Conservation (phyloP, 2,113 vertebrate species). For the Pseudorectes ferrugineus region DNA sequence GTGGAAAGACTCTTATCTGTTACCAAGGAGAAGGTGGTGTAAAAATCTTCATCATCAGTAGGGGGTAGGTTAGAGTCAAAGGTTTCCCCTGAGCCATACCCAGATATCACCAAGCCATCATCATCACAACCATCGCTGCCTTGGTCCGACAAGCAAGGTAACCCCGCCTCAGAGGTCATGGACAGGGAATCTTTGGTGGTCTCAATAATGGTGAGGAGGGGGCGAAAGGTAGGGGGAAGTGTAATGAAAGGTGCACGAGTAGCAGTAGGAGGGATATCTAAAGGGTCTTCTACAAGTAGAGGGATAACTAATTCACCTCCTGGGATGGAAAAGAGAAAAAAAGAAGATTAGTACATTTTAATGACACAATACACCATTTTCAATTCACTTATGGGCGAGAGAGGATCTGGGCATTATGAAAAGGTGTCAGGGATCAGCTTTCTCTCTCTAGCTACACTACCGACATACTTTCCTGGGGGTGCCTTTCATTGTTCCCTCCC, state of each 20-base stretch:
- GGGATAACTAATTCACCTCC: slow-evolving; percentile 99
- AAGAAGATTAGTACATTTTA: slow-evolving; percentile 66
- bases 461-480: background rate
- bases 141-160: slow-evolving; percentile 99
- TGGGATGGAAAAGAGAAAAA: slow-evolving; percentile 78
- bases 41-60: slow-evolving; percentile 99
- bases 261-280: slow-evolving; percentile 94
- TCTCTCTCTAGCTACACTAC: background rate
- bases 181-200: slow-evolving; percentile 99
- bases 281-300: slow-evolving; percentile 96
- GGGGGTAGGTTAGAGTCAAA: slow-evolving; percentile 99
- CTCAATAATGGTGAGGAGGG: slow-evolving; percentile 99
- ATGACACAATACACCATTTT: background rate
- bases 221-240: slow-evolving; percentile 94
- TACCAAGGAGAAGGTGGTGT: slow-evolving; percentile 99
- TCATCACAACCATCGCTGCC: slow-evolving; percentile 99
- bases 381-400: background rate
- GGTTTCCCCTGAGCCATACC: slow-evolving; percentile 99
- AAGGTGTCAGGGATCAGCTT: background rate
- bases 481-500: background rate
- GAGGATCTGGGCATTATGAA: background rate
- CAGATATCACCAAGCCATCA: slow-evolving; percentile 99
- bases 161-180: slow-evolving; percentile 99
- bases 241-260: slow-evolving; percentile 96
- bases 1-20: slow-evolving; percentile 99